phyloP scores from a whole-genome alignment of 2,113 vertebrate species.

The Hydrolagus affinis region DNA sequence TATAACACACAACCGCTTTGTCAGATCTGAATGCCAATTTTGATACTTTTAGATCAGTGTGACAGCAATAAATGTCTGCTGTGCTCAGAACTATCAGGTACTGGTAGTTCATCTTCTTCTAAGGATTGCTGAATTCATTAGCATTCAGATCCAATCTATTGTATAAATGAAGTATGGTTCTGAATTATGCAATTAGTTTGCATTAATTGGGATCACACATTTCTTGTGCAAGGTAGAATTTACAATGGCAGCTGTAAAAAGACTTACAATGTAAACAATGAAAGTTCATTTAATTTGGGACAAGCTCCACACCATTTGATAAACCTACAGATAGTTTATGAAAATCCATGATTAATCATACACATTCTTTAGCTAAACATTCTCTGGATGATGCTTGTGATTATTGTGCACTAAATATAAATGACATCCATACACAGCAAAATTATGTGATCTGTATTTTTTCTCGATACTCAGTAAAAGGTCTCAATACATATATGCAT shows the following conservation, averaged over 20 bases:
- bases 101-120: not conserved
- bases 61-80: not conserved
- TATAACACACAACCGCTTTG: not conserved
- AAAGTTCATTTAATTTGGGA: not conserved
- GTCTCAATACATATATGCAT: not conserved
- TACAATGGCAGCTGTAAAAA: not conserved
- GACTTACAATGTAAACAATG: not conserved
- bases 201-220: not conserved
- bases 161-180: not conserved
- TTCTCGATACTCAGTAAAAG: not conserved
- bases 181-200: constrained; percentile 24
- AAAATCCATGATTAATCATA: not conserved
- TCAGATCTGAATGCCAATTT: not conserved
- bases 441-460: not conserved
- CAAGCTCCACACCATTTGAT: not conserved
- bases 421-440: not conserved
- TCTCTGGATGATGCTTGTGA: not conserved
- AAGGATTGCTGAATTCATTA: constrained; percentile 12
- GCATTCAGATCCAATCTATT: constrained; percentile 3
- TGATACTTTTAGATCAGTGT: not conserved
- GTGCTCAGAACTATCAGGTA: not conserved
- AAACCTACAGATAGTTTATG: not conserved
- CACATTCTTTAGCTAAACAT: not conserved
- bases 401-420: not conserved
- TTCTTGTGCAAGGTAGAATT: not conserved